Evolutionary conservation across 2,113 vertebrate genomes (phyloP).

Genomic region (Phylloscopus whistleri): DNA sequence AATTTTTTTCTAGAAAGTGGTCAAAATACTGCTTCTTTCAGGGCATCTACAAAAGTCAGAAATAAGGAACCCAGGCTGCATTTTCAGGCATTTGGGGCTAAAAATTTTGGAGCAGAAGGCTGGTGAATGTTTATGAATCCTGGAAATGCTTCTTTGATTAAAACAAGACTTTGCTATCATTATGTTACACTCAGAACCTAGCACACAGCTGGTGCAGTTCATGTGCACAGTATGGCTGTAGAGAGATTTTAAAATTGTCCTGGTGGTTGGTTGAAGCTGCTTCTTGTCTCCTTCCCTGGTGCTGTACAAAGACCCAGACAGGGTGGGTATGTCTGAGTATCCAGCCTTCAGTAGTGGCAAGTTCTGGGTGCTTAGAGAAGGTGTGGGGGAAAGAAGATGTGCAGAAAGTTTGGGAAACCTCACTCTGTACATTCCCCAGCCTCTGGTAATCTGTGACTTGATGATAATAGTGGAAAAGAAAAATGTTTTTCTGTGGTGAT

Average conservation of each 20-base stretch:
- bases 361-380: neutral
- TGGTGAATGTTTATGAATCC: neutral
- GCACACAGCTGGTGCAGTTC: neutral
- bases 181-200: neutral
- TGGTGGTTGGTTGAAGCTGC: neutral
- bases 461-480: neutral
- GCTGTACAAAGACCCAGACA: neutral
- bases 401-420: neutral
- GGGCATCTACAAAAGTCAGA: neutral
- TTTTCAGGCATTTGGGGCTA: neutral
- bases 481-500: neutral
- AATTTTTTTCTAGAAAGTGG: neutral
- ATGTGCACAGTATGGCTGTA: neutral
- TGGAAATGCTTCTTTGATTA: neutral
- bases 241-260: neutral
- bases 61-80: neutral
- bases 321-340: neutral
- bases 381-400: neutral
- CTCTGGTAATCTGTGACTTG: neutral
- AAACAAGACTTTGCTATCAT: neutral
- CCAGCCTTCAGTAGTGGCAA: accelerated
- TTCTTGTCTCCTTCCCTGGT: neutral
- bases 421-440: neutral
- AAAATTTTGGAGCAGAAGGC: neutral
- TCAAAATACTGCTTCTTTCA: neutral